phyloP scores from a whole-genome alignment of 2,797 vertebrate genomes.

The Otolemur crassicaudatus region DNA sequence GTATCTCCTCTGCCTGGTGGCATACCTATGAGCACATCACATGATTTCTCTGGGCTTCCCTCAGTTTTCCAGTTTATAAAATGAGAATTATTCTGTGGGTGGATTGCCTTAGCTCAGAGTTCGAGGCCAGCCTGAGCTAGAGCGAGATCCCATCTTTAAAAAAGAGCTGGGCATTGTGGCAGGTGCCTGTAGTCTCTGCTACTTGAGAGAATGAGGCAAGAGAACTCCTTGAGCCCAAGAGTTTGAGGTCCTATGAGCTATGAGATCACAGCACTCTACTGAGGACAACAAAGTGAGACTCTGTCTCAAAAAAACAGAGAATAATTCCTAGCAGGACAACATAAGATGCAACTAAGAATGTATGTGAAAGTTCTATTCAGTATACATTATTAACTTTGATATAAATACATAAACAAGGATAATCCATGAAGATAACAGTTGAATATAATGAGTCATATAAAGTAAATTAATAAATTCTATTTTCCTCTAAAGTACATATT shows the following conservation, averaged over 20 bases:
- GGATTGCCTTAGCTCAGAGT: too few relatives aligned
- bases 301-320: neutral
- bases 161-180: too few relatives aligned
- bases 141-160: too few relatives aligned
- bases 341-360: neutral
- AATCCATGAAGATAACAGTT: neutral
- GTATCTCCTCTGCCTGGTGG: neutral
- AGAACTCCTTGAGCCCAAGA: too few relatives aligned
- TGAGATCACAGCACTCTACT: too few relatives aligned
- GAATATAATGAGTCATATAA: neutral
- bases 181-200: too few relatives aligned
- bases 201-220: too few relatives aligned
- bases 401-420: neutral
- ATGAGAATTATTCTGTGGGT: neutral
- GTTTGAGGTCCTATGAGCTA: too few relatives aligned
- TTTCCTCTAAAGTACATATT: constrained; percentile 14
- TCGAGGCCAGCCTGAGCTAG: too few relatives aligned
- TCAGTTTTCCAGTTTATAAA: constrained; percentile 25
- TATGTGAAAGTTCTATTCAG: constrained; percentile 3
- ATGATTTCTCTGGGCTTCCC: neutral
- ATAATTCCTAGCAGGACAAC: neutral
- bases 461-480: constrained; percentile 27
- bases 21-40: neutral
- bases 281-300: too few relatives aligned
- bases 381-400: neutral